These are phyloP conservation scores for Petrolisthes manimaculis DNA, from an alignment of 2,888 invertebrate species.

Conservation along the genomic window DNA sequence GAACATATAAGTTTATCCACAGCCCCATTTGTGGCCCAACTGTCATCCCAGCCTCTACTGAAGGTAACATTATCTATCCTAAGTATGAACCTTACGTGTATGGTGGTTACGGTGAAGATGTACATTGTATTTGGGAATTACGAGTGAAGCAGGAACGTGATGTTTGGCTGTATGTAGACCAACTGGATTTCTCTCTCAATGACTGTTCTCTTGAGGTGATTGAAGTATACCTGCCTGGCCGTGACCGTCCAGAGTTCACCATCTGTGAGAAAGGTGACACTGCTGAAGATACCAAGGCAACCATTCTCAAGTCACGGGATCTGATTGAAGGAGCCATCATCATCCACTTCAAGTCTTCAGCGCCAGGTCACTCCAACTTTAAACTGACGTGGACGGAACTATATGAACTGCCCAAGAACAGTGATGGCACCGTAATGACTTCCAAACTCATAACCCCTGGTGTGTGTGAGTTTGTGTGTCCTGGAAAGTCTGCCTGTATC, in stretches of 20 bases:
- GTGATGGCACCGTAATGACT: conserved; percentile 83
- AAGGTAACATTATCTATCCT: conserved; percentile 64
- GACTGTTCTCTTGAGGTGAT: conserved; percentile 89
- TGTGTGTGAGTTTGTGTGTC: conserved; percentile 88
- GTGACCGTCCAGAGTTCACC: conserved; percentile 69
- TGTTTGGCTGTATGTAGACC: conserved; percentile 88
- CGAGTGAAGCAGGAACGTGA: conserved; percentile 79
- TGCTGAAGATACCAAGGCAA: conserved; percentile 65
- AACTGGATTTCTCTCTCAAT: conserved; percentile 86
- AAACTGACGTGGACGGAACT: conserved; percentile 92
- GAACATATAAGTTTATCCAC: conserved; percentile 89
- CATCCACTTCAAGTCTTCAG: conserved; percentile 78
- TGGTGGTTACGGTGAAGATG: conserved; percentile 70
- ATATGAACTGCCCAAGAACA: conserved; percentile 86
- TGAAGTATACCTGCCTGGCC: conserved; percentile 82
- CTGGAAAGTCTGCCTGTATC: conserved; percentile 84
- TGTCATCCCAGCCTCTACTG: conserved; percentile 66
- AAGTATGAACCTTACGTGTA: conserved; percentile 80
- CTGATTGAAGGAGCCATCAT: conserved; percentile 71
- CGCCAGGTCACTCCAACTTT: conserved; percentile 71
- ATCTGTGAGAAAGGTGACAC: conserved; percentile 67
- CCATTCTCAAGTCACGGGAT: conserved; percentile 63
- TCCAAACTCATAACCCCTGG: conserved; percentile 77
- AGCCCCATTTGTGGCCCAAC: conserved; percentile 72
- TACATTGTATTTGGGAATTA: conserved; percentile 84